Conservation (phyloP, 2,797 vertebrate genomes). For the Sorex maritimensis region DNA sequence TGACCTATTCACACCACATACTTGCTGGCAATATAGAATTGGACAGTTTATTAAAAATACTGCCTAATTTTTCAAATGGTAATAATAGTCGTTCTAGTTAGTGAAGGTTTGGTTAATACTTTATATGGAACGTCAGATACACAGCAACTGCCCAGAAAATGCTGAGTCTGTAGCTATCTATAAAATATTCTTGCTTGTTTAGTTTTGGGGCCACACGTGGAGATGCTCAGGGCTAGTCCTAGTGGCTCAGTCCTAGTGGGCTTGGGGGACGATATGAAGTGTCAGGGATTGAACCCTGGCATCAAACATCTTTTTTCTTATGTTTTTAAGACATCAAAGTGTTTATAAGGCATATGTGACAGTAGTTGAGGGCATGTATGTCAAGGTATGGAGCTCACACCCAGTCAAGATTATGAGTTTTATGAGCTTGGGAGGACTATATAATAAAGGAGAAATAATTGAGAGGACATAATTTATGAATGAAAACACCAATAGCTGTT, state of each 20-base stretch:
- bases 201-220: no score
- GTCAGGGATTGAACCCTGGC: no score
- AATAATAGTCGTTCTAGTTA: background rate
- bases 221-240: no score
- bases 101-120: conserved; percentile 13
- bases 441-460: conserved; percentile 21
- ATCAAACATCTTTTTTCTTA: no score
- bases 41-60: background rate
- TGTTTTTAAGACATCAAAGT: background rate
- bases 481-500: background rate
- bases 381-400: conserved; percentile 8
- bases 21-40: background rate
- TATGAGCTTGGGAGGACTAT: background rate
- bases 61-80: conserved; percentile 14
- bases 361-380: background rate
- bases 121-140: background rate
- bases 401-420: background rate
- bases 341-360: background rate
- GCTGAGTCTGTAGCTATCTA: background rate
- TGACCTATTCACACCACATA: background rate
- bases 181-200: background rate
- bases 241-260: no score
- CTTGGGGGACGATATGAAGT: no score
- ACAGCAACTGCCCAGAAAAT: conserved; percentile 19
- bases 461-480: background rate